These are phyloP conservation scores for Dichetophora obliterata DNA, from an alignment of 2,888 invertebrate genomes.

Conservation along the genomic window DNA sequence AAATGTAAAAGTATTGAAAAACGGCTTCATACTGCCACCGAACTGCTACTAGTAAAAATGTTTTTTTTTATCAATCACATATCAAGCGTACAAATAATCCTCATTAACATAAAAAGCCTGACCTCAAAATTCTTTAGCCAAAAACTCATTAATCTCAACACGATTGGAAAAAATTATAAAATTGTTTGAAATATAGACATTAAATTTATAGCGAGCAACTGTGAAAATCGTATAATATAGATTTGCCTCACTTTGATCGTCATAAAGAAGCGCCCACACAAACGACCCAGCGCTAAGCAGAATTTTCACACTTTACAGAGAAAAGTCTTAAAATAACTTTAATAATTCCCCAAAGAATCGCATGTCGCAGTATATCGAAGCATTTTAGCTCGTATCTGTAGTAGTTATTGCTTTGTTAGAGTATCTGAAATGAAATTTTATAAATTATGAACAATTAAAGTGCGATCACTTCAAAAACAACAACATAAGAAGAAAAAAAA, in stretches of 20 bases:
- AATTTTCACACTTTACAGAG: not conserved
- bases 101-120: not conserved
- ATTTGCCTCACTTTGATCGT: not conserved
- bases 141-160: constrained; percentile 15
- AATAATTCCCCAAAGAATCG: too few relatives aligned
- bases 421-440: constrained; percentile 13
- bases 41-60: constrained; percentile 18
- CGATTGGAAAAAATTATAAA: constrained; percentile 4
- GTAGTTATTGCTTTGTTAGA: too few relatives aligned
- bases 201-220: constrained; percentile 2
- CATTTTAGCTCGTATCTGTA: too few relatives aligned
- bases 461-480: constrained; percentile 16
- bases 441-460: constrained; percentile 25
- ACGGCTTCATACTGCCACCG: too few relatives aligned
- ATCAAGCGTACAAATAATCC: not conserved
- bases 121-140: constrained; percentile 21
- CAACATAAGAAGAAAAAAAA: not conserved
- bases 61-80: not conserved
- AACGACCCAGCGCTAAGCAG: not conserved
- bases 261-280: not conserved
- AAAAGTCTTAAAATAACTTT: too few relatives aligned
- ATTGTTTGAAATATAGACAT: not conserved
- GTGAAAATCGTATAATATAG: constrained; percentile 5
- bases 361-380: too few relatives aligned
- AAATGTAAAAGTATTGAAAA: too few relatives aligned